phyloP scores from a whole-genome alignment of 2,113 vertebrate genomes.

The Gulo gulo region DNA sequence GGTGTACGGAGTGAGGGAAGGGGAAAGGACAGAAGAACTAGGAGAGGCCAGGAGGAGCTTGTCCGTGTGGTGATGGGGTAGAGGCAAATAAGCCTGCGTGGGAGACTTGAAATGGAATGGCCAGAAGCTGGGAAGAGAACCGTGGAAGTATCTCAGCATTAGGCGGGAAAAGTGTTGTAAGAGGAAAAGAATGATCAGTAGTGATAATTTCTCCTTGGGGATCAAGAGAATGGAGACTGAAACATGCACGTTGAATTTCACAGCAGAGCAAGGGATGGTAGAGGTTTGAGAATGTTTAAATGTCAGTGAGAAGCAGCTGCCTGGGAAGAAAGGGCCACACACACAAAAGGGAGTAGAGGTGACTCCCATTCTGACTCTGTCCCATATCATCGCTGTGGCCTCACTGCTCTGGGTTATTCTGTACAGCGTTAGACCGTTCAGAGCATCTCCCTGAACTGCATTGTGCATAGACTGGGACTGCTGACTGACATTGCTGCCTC shows the following conservation, averaged over 20 bases:
- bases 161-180: not conserved
- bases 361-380: not conserved
- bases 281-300: not conserved
- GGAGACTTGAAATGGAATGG: not conserved
- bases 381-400: not conserved
- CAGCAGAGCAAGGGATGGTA: not conserved
- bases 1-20: not conserved
- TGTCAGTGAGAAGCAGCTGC: not conserved
- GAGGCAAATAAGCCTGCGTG: not conserved
- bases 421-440: not conserved
- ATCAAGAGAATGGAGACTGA: not conserved
- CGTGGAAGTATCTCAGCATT: not conserved
- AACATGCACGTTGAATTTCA: not conserved
- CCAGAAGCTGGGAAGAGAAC: not conserved
- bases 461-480: not conserved
- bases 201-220: not conserved
- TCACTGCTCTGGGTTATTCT: not conserved
- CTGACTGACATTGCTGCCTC: not conserved
- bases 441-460: not conserved
- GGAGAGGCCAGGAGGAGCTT: not conserved
- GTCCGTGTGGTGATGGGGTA: not conserved
- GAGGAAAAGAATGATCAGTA: not conserved
- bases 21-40: not conserved
- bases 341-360: not conserved
- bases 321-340: not conserved